Evolutionary conservation across 2,888 invertebrate genomes (phyloP).

Genomic region (Incurvaria masculella): DNA sequence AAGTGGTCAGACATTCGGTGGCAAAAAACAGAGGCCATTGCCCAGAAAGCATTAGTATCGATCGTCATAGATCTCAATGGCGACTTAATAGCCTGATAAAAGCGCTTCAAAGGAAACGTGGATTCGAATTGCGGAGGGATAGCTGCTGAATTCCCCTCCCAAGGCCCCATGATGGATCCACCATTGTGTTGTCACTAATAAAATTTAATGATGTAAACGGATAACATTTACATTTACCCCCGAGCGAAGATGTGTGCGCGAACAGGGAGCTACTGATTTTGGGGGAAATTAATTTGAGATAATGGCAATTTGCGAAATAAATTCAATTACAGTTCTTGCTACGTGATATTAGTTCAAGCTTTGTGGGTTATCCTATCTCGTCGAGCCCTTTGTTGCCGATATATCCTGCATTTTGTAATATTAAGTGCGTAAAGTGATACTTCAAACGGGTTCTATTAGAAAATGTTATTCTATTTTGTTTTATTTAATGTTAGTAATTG

Average conservation of each 20-base stretch:
- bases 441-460: too few relatives aligned
- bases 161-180: constrained; percentile 31
- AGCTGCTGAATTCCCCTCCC: constrained; percentile 38
- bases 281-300: constrained; percentile 48
- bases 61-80: constrained; percentile 49
- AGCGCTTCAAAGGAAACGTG: constrained; percentile 51
- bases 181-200: constrained; percentile 51
- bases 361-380: constrained; percentile 27
- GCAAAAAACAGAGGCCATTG: constrained; percentile 32
- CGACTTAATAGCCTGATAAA: constrained; percentile 52
- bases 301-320: constrained; percentile 37
- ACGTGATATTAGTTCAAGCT: constrained; percentile 7
- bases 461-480: too few relatives aligned
- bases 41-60: constrained; percentile 38
- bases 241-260: neutral
- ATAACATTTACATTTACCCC: constrained; percentile 33
- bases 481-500: too few relatives aligned
- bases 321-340: constrained; percentile 21
- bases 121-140: constrained; percentile 42
- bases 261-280: constrained; percentile 25
- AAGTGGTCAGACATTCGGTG: constrained; percentile 25
- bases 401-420: too few relatives aligned
- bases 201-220: constrained; percentile 57
- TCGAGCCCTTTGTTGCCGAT: too few relatives aligned
- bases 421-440: neutral